Base-by-base conservation (phyloP, 2,888 invertebrate species). In the Julus scandinavius region DNA sequence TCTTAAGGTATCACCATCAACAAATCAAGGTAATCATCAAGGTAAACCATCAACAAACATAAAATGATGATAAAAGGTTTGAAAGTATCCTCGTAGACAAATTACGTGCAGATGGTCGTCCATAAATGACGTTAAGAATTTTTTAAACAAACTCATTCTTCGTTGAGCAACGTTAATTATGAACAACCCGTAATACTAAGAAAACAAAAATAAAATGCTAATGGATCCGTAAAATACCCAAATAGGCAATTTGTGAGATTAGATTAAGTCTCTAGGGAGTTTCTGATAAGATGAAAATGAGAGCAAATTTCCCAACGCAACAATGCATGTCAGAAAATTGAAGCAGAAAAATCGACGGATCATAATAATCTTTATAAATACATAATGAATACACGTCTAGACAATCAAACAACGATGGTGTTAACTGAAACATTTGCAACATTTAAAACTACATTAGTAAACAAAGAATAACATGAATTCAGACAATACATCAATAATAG, bases 311-410 rank as follows among this genome's bases (percentile, higher is more conserved):
- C 13, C 9, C 80, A 38, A 38, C 20, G 72, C 38, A 80, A 80
- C 80, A 20, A 80, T 80, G 20, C 11, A 38, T 80, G 80, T 80
- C 38, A 80, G 80, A 80, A 80, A 11, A 80, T 11, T 15, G 38
- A 80, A 80, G 80, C 38, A 80, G 80, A 80, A 80, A 80, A 80
- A 38, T 80, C 80, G 80, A 80, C 5, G n/a, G 58, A 58, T 58
- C 20, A 20, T 80, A 15, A 80, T 80, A 20, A 72, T 80, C 13
- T 29, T 80, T 7, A 29, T 80, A 38, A 80, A 80, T 80, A 80
- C 9, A 38, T 38, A 38, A 80, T 80, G 38, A 38, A 80, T 13
- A 11, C 2, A 2, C 13, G 80, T 80, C 80, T 80, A 80, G 80
- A 80, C 80, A 29, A 13, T 3, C 29, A 80, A 80, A 0, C 38